Conservation (phyloP, 35 echinoderm and acorn worm genomes). For the Ophioderma brevispina region DNA sequence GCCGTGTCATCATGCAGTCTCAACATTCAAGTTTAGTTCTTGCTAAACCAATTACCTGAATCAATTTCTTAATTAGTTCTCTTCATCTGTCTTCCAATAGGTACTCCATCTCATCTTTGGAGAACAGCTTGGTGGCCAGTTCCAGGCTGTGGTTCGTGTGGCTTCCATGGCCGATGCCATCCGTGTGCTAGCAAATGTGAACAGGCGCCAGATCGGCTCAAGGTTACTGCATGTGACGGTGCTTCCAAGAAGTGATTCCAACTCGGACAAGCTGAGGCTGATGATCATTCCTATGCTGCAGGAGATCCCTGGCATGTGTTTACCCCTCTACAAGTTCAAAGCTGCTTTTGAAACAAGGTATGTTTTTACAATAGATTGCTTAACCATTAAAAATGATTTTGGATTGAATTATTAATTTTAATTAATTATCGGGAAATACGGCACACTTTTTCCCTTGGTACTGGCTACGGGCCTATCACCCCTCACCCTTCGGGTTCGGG, state of each 20-base stretch:
- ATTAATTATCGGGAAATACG: no score
- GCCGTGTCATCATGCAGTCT: no score
- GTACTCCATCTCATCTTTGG: constrained; percentile 82
- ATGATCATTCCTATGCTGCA: constrained; percentile 91
- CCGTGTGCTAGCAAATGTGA: constrained; percentile 78
- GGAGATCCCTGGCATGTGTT: constrained; percentile 60
- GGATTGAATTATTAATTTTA: no score
- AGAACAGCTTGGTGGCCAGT: constrained; percentile 63
- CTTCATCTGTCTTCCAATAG: constrained; percentile 29
- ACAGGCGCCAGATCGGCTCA: constrained; percentile 76
- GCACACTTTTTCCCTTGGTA: no score
- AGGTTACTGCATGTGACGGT: constrained; percentile 70
- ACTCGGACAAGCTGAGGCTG: constrained; percentile 79
- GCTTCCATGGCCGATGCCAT: constrained; percentile 80
- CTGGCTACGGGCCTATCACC: no score
- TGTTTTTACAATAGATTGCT: no score
- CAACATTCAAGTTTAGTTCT: no score
- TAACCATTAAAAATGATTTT: no score
- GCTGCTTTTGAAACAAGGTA: constrained; percentile 85
- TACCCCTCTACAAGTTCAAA: constrained; percentile 73
- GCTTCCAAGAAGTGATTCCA: constrained; percentile 66
- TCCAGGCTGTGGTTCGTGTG: constrained; percentile 88
- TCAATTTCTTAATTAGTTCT: no score
- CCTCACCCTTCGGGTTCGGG: no score
- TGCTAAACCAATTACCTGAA: no score